Evolutionary conservation across 1,140 invertebrate species (phyloP).

Genomic region (Ylistrum balloti): DNA sequence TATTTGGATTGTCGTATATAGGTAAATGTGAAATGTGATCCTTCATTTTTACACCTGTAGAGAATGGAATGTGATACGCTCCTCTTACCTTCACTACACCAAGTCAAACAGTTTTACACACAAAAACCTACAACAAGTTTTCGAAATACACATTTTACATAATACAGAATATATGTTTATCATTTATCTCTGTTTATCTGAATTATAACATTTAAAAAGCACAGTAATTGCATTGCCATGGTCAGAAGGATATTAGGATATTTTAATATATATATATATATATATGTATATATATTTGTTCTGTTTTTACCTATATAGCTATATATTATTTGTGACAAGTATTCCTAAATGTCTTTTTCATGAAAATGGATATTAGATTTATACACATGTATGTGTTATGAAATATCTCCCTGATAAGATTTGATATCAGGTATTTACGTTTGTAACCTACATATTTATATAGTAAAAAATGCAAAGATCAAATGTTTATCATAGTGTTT

Average conservation of each 20-base stretch:
- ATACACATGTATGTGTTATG: background rate
- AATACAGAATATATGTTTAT: background rate
- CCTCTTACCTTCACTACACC: background rate
- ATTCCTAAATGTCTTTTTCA: background rate
- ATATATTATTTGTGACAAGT: background rate
- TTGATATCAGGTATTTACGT: background rate
- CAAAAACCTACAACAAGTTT: background rate
- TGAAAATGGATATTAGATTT: background rate
- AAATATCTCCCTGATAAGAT: background rate
- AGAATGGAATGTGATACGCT: background rate
- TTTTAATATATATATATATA: too few relatives aligned
- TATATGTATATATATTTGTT: background rate
- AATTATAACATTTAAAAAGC: background rate
- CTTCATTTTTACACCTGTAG: slow-evolving; percentile 11
- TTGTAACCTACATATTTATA: background rate
- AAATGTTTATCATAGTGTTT: background rate
- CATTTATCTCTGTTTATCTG: background rate
- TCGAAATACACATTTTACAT: background rate
- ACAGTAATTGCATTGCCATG: background rate
- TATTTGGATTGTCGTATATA: background rate
- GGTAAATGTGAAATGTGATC: slow-evolving; percentile 23
- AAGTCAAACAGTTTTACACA: background rate
- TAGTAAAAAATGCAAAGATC: background rate
- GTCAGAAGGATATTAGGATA: too few relatives aligned
- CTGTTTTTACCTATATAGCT: background rate